A percentile compares a stretch with the other conserved stretches of the same genome.
These are phyloP conservation scores for Drosophila quinaria DNA, from an alignment of 2,888 invertebrate species.

Conservation along the genomic window DNA sequence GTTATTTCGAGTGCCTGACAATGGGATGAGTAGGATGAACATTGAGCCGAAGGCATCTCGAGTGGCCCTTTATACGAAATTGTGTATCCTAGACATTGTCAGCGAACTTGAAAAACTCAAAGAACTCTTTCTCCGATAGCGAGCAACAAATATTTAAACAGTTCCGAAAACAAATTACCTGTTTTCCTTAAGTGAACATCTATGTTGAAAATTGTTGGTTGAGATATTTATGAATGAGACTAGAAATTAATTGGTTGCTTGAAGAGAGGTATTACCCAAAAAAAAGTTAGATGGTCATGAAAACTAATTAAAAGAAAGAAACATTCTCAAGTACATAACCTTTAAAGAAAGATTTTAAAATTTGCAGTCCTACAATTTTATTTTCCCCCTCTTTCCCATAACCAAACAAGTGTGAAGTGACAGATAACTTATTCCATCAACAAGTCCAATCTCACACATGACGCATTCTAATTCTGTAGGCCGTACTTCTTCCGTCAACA, in stretches of 20 bases:
- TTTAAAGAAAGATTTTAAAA: not conserved
- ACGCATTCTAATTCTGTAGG: slow-evolving; percentile 21
- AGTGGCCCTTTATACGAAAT: slow-evolving; percentile 45
- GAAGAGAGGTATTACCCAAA: not conserved
- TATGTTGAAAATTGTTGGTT: not conserved
- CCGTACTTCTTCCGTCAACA: too few relatives aligned
- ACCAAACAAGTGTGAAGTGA: slow-evolving; percentile 25
- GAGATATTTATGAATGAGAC: too few relatives aligned
- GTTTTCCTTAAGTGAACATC: slow-evolving; percentile 5
- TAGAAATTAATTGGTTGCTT: not conserved
- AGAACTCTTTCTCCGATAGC: not conserved
- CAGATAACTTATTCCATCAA: slow-evolving; percentile 31
- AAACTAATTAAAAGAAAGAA: too few relatives aligned
- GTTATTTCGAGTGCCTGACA: slow-evolving; percentile 61
- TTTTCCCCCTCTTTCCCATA: not conserved
- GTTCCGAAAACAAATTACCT: slow-evolving; percentile 22
- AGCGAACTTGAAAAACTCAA: not conserved
- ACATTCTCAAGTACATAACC: not conserved
- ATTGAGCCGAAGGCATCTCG: slow-evolving; percentile 32
- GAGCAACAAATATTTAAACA: slow-evolving; percentile 23
- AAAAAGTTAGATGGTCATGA: too few relatives aligned
- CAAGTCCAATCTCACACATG: slow-evolving; percentile 23
- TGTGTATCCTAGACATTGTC: slow-evolving; percentile 27
- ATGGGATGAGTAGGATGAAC: slow-evolving; percentile 36
- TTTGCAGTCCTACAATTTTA: not conserved